Evolutionary conservation across 2,888 invertebrate genomes (phyloP).

Genomic region (Metellina segmentata): DNA sequence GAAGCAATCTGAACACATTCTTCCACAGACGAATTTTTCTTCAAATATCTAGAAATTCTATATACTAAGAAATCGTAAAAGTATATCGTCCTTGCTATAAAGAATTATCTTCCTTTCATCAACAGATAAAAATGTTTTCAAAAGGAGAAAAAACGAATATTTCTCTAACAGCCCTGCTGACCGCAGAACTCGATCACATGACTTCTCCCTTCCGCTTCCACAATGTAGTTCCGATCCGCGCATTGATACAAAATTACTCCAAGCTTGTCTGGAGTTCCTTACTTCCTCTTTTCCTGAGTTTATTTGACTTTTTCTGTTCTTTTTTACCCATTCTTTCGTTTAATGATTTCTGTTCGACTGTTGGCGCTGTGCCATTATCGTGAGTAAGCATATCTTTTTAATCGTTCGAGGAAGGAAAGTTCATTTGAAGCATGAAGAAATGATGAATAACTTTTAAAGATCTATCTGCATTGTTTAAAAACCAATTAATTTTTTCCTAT

Average conservation of each 20-base stretch:
- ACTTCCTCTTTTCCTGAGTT: background rate
- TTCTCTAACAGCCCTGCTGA: slow-evolving; percentile 23
- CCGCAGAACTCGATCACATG: slow-evolving; percentile 26
- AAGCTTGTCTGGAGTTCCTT: slow-evolving; percentile 12
- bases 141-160: background rate
- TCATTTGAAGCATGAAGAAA: slow-evolving; percentile 16
- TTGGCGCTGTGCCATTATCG: slow-evolving; percentile 22
- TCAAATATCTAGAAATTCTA: too few relatives aligned
- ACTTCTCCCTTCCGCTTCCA: slow-evolving; percentile 6
- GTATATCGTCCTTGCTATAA: background rate
- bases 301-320: slow-evolving; percentile 37
- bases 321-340: background rate
- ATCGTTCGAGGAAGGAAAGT: background rate
- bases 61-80: too few relatives aligned
- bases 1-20: too few relatives aligned
- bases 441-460: slow-evolving; percentile 9
- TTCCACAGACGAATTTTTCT: too few relatives aligned
- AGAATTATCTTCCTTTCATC: slow-evolving; percentile 12
- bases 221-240: slow-evolving; percentile 52
- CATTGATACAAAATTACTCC: slow-evolving; percentile 57
- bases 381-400: background rate
- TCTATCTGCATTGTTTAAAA: slow-evolving; percentile 6
- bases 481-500: slow-evolving; percentile 22
- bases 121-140: background rate
- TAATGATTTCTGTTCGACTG: background rate